phyloP scores from a whole-genome alignment of 2,888 invertebrate genomes.

The Caenorhabditis virilis region DNA sequence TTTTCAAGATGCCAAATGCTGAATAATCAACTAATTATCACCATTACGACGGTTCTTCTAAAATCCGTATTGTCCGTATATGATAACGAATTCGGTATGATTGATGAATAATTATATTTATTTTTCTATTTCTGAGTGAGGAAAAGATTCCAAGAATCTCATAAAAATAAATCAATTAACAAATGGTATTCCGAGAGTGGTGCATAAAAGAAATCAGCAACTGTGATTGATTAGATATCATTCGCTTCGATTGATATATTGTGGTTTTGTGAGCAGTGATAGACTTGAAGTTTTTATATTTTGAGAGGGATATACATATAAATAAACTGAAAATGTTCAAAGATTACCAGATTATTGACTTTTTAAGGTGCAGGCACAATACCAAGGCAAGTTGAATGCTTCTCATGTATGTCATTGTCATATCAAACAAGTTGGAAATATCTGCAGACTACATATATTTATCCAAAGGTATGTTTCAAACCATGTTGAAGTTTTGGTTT shows the following conservation, averaged over 20 bases:
- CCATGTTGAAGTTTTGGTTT: constrained; percentile 16
- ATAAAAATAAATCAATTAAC: background rate
- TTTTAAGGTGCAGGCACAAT: constrained; percentile 48
- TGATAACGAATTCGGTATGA: background rate
- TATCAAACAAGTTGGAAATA: constrained; percentile 64
- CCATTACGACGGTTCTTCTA: no score
- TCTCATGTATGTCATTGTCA: constrained; percentile 64
- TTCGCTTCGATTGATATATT: background rate
- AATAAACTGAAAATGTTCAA: background rate
- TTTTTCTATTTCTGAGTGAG: no score
- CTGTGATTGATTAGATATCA: background rate
- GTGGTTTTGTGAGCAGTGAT: background rate
- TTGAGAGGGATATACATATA: background rate
- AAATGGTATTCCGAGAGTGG: background rate
- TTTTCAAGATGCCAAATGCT: no score
- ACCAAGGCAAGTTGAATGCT: constrained; percentile 62
- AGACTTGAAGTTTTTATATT: background rate
- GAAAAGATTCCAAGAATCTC: no score
- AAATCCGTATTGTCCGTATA: no score
- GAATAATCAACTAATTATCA: no score
- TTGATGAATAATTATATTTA: background rate
- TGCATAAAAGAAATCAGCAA: background rate
- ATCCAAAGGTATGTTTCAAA: constrained; percentile 52
- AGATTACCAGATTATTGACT: constrained; percentile 1
- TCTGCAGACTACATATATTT: constrained; percentile 59